phyloP scores from a whole-genome alignment of 2,888 invertebrate species.

The Rhingia campestris region DNA sequence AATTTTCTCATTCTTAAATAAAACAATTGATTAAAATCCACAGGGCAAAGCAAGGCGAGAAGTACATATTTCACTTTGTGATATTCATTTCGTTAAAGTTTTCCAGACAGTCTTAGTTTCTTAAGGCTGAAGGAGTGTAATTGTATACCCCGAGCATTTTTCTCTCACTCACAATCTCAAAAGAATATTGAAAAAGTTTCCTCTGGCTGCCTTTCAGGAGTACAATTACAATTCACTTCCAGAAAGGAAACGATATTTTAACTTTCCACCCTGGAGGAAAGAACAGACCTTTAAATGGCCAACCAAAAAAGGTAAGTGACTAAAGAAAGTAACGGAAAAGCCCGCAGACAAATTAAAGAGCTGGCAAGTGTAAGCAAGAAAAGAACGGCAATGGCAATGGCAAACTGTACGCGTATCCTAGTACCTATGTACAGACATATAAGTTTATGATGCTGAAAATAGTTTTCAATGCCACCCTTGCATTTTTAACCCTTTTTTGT shows the following conservation, averaged over 20 bases:
- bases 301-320: constrained; percentile 71
- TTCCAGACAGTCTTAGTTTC: constrained; percentile 65
- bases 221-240: constrained; percentile 72
- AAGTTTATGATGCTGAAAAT: constrained; percentile 71
- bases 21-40: constrained; percentile 62
- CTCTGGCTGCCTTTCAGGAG: constrained; percentile 68
- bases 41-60: constrained; percentile 51
- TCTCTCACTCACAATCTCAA: constrained; percentile 69
- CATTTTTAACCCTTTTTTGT: constrained; percentile 37
- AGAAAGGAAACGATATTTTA: constrained; percentile 74
- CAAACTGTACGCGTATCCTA: constrained; percentile 33
- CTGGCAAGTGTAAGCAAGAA: constrained; percentile 51
- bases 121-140: constrained; percentile 63
- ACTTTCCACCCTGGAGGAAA: constrained; percentile 65
- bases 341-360: constrained; percentile 70
- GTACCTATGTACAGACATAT: background rate
- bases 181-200: constrained; percentile 73
- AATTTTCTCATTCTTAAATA: constrained; percentile 19
- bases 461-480: constrained; percentile 64
- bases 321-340: constrained; percentile 63
- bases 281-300: constrained; percentile 71
- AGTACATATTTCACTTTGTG: constrained; percentile 66
- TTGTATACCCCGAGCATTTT: constrained; percentile 68
- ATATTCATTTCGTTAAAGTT: constrained; percentile 67
- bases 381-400: constrained; percentile 29